Evolutionary conservation across 2,797 vertebrate genomes (phyloP), one percentile per base, ranked within the genome.

Genomic region (Spea hammondii): DNA sequence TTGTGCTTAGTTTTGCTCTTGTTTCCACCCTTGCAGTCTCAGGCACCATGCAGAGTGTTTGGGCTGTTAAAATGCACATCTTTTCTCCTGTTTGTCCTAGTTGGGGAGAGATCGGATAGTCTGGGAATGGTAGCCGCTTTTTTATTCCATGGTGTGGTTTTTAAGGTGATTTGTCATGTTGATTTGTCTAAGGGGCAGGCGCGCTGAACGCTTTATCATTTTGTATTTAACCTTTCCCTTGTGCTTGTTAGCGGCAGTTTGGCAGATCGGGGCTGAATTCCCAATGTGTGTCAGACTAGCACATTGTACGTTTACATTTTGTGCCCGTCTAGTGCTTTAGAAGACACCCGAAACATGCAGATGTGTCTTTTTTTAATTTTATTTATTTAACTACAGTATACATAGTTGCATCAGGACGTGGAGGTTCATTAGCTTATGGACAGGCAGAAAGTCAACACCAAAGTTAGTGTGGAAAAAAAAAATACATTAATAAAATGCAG

Each of bases 191-290:
- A 6, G 65, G n/a, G 65, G 6, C 65, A n/a, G 70, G 67, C 51
- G 11, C 11, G 55, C 55, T 57, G 8, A 57, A 57, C 45, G 11
- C 46, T 7, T 10, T 8, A 53, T 10, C 51, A 49, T 54, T 70
- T 70, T 54, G 14, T 54, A 70, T 70, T 17, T 53, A 55, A 70
- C 69, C 69, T 70, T 70, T 44, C 50, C 50, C 17, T 45, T 70
- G 51, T 70, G 17, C 17, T 45, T 70, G 51, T 70, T 53, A 32
- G 17, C 17, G 14, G 14, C n/a, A 32, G 50, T 5, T 32, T 54
- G 11, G 50, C 67, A 17, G 55, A 57, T 13, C 55, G 13, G 55
- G 12, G 12, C 7, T 57, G 5, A 4, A 57, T 13, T 57, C 55
- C 12, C 55, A 11, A 5, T 5, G 55, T 57, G 1, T 57, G 13